These are phyloP conservation scores for Marmota flaviventris DNA, from an alignment of 2,113 vertebrate species.

Conservation along the genomic window DNA sequence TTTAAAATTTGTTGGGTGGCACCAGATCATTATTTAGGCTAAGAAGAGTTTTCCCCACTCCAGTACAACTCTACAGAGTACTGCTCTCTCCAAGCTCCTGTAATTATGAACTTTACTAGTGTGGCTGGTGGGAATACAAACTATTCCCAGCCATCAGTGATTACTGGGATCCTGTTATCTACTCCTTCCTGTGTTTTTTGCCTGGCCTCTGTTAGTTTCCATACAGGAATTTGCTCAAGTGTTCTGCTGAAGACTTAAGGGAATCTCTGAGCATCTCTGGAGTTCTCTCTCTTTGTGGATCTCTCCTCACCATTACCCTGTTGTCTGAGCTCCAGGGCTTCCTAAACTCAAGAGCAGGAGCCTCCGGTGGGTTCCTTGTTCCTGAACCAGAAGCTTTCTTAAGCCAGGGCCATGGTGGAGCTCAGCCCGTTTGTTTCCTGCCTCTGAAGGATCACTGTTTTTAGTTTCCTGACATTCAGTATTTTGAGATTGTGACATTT, in stretches of 20 bases:
- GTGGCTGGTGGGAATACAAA: not conserved
- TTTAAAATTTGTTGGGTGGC: not conserved
- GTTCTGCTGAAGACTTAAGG: not conserved
- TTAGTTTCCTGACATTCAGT: slow-evolving; percentile 11
- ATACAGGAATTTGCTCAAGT: not conserved
- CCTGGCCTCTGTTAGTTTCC: not conserved
- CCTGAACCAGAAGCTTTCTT: not conserved
- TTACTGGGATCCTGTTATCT: not conserved
- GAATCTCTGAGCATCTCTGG: not conserved
- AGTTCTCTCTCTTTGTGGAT: not conserved
- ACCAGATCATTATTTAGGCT: not conserved
- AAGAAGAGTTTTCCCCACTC: too few species aligned
- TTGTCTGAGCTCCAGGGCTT: not conserved
- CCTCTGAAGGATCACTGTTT: not conserved
- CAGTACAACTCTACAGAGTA: not conserved
- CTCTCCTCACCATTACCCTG: not conserved
- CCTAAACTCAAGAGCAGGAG: not conserved
- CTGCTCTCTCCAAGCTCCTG: not conserved
- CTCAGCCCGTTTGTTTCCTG: not conserved
- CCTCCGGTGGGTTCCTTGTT: not conserved
- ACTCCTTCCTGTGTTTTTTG: not conserved
- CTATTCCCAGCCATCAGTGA: not conserved
- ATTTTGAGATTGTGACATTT: not conserved
- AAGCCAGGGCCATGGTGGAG: not conserved
- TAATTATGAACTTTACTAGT: not conserved